Base-by-base conservation (phyloP, 2,113 vertebrate species). In the Monopterus albus region DNA sequence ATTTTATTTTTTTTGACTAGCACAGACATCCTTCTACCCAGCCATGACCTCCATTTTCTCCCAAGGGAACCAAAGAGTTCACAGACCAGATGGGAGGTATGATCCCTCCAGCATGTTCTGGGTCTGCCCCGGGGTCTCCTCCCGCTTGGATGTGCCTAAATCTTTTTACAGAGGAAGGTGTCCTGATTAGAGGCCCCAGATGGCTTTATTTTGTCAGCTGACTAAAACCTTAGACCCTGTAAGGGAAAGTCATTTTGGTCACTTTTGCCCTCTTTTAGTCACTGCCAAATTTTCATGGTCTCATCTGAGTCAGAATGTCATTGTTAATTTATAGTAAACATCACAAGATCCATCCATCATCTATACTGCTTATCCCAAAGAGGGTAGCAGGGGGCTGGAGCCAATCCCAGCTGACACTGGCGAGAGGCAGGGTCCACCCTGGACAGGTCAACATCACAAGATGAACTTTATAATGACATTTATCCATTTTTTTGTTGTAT, bases 11-110 rank as follows among this genome's bases (percentile, higher is more conserved):
- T n/a, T n/a, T n/a, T n/a, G n/a, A n/a, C n/a, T 12, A 29, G 4
- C 2, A 3, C 20, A 49, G 13, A 59, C 12, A 3, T 33, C 17
- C 38, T 59, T 72, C 43, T 42, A 18, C 53, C 9, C 18, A 21
- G 58, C 47, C 28, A 67, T 15, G 39, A 72, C 75, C 82, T 68
- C 36, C 31, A 49, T 52, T 18, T 45, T 40, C 36, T 84, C 72
- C 53, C 49, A 28, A 13, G 45, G 47, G 28, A 51, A 72, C 40
- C 1, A 2, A 60, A 20, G 38, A 76, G 20, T 57, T 80, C 65
- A 51, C 35, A 50, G 60, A 72, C 63, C 53, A 59, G 26, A 78
- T 49, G 57, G 26, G 23, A 50, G 56, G 10, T 43, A 55, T 52
- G 74, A 77, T 73, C 78, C 72, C 57, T 55, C 21, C 17, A 52